These are phyloP conservation scores for Andricus grossulariae DNA, from an alignment of 1,140 invertebrate genomes.

Conservation along the genomic window DNA sequence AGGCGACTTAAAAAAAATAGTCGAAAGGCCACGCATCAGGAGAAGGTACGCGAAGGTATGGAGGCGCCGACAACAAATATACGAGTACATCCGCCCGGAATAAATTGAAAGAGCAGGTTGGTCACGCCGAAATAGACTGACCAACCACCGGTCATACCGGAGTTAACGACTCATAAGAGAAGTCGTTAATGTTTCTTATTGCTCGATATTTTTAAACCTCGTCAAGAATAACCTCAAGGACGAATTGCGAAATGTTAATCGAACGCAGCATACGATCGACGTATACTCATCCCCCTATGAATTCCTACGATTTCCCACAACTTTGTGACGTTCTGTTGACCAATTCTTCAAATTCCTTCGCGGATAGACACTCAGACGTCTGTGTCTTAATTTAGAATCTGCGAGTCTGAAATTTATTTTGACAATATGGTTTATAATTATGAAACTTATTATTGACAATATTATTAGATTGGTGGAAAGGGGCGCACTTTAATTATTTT, in stretches of 20 bases:
- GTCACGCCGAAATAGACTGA: conserved; percentile 78
- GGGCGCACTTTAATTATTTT: too few species aligned
- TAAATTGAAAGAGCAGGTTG: conserved; percentile 49
- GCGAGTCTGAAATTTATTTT: too few species aligned
- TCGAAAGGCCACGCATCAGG: background rate
- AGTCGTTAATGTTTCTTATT: conserved; percentile 56
- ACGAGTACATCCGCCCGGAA: conserved; percentile 30
- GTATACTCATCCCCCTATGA: background rate
- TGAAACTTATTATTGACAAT: too few species aligned
- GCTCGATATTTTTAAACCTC: conserved; percentile 55
- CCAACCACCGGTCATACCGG: conserved; percentile 98
- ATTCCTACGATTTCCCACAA: too few species aligned
- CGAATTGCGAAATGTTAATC: conserved; percentile 90
- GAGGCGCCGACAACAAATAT: conserved; percentile 24
- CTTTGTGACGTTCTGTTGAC: too few species aligned
- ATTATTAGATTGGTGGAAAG: too few species aligned
- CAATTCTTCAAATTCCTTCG: too few species aligned
- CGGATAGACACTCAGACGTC: too few species aligned
- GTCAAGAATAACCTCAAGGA: conserved; percentile 80
- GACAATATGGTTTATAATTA: too few species aligned
- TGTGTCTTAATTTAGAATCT: too few species aligned
- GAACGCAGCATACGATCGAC: conserved; percentile 76
- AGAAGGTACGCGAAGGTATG: background rate
- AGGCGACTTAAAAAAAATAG: background rate
- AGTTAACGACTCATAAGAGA: conserved; percentile 90